Evolutionary conservation across 2,888 invertebrate species (phyloP), one percentile per base, ranked within the genome.

Genomic region (Lepidonotus clava): DNA sequence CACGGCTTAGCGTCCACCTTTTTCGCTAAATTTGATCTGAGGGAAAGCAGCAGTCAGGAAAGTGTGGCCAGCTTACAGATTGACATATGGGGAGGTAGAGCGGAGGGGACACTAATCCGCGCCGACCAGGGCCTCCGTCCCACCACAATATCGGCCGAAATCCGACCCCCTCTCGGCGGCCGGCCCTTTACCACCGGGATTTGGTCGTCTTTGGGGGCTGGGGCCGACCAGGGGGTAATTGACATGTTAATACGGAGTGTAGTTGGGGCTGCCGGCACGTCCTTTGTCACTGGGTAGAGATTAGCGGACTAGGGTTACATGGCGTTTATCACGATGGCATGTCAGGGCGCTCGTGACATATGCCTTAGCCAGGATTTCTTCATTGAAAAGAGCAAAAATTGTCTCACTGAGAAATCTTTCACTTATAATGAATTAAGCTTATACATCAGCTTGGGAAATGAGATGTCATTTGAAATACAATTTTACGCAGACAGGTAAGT

Each of bases 21-120:
- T 61, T 61, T 2, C 11, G 61, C 61, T 61, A 61, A 61, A 61
- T 61, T 28, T 24, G 61, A 24, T 24, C 11, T 11, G 61, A 61
- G 28, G 11, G 11, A 32, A 18, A 46, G 8, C 46, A 46, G 18
- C 6, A 24, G 61, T 61, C 61, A 5, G 61, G 1, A 46, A 32
- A 4, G 61, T 61, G 28, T 61, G n/a, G n/a, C 24, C 28, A 32
- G 24, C 24, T 61, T 61, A 24, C 11, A 28, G 61, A 61, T 61
- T 4, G 61, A 61, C 61, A 61, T 61, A 61, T 61, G 61, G 61
- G 61, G 61, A 61, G 28, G 61, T 61, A 61, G 28, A 61, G 28
- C 61, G 24, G 28, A 61, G 24, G 28, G 21, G 61, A 24, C 61
- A 61, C 61, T 61, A 61, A 61, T 61, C 61, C 61, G 1, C n/a